Evolutionary conservation across 2,797 vertebrate genomes (phyloP), one percentile per base, ranked within the genome.

Genomic region (Orientallactaga sibirica): DNA sequence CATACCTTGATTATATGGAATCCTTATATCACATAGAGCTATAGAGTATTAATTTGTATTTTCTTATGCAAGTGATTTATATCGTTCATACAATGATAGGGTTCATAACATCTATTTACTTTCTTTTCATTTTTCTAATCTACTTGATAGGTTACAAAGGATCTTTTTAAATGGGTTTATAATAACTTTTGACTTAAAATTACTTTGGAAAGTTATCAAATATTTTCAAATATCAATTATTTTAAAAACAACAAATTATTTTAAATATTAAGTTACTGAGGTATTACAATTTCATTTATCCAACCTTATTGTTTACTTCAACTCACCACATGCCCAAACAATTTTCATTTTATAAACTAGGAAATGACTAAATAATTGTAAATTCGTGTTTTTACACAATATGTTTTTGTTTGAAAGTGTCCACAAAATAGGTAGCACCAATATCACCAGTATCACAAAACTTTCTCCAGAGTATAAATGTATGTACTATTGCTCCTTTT

Each of bases 311-410:
- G 58, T 43, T 67, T 11, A 55, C 43, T 86, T 92, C 64, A 94
- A 78, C 83, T 90, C 7, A 92, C 48, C 33, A 64, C 43, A 77
- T n/a, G 22, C 25, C 22, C 37, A 80, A 74, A 92, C 3, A 67
- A 37, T 91, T 90, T 66, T 20, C 19, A 62, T 85, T 27, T 84
- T 80, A 76, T n/a, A 92, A 94, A 82, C 33, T 41, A 83, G 24
- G 20, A 92, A 81, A 86, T 81, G 33, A 92, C 86, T 67, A 95
- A 96, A 73, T 73, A 93, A 90, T 79, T 27, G 6, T 84, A 94
- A 94, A 89, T 91, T 78, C 43, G 55, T 79, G 5, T 55, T 79
- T 89, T 88, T 41, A 87, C 41, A 74, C 10, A 64, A 64, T 86
- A 89, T 73, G 7, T 64, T 92, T 43, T 95, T 22, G 86, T 83